Evolutionary conservation across 2,888 invertebrate species (phyloP), one percentile per base, ranked within the genome.

Genomic region (Caenorhabditis japonica): DNA sequence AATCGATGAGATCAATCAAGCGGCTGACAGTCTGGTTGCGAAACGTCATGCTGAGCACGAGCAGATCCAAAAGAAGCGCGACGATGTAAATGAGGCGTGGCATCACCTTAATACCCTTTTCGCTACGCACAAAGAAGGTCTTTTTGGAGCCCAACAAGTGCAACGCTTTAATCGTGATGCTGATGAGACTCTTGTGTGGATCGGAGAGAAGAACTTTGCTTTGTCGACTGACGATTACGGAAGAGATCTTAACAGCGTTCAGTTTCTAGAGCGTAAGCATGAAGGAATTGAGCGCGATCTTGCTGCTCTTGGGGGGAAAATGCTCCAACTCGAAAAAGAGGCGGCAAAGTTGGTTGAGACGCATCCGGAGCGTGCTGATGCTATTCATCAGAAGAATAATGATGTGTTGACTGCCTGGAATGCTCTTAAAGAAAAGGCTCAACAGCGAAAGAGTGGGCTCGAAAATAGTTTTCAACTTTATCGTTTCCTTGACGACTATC

Each of bases 171-270:
- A 99, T 90, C 88, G 97, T 74, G 97, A 99, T 90, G 96, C 97
- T 0, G 97, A 99, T 88, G 99, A 99, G 90, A 97, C 97, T 10
- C 94, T 97, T 87, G 94, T 96, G 23, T 99, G 99, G 99, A 97
- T 99, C 85, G 94, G 94, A 3, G 97, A 99, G 90, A 99, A 99
- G 60, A 96, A 97, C 87, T 94, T 93, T 0, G 94, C 97, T 3
- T 90, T 99, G n/a, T 95, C 95, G 0, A 94, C 94, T 0, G 97
- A 99, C 85, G 99, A 99, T 87, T 95, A 94, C 86, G 99, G 99
- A 3, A 92, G 96, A 3, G 99, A 99, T 88, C 90, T 99, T 79
- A 97, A 97, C 41, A 95, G 95, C 76, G 97, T 99, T 4, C 97
- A 99, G 89, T 94, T 97, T 0, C 90, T 99, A 70, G 95, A 95